phyloP scores from a whole-genome alignment of 2,113 vertebrate species.

The Sphyrna mokarran region DNA sequence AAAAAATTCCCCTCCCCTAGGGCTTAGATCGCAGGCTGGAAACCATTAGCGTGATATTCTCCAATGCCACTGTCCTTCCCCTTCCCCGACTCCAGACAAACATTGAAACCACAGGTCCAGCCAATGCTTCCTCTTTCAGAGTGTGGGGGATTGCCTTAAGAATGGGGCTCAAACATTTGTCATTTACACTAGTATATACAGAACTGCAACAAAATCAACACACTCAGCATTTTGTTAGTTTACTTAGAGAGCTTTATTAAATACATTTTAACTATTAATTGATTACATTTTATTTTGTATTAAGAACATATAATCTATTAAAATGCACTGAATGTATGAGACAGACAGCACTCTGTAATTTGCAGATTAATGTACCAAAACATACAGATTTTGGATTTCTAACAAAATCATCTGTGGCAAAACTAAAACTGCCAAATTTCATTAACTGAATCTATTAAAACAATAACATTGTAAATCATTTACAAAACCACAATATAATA shows the following conservation, averaged over 20 bases:
- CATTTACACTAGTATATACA: too few relatives aligned
- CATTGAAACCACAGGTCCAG: too few relatives aligned
- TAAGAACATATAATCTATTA: neutral
- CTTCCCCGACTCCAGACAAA: too few relatives aligned
- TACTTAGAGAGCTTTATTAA: conserved; percentile 12
- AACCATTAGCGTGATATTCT: too few relatives aligned
- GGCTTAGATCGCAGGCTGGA: too few relatives aligned
- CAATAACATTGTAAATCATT: conserved; percentile 7
- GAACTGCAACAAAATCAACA: neutral
- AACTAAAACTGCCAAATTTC: neutral
- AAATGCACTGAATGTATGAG: neutral
- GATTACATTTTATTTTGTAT: neutral
- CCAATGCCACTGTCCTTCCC: neutral
- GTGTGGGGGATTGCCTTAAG: neutral
- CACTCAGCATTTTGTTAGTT: conserved; percentile 20
- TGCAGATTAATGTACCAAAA: neutral
- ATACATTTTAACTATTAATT: neutral
- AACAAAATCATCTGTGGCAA: conserved; percentile 17
- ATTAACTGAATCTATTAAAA: neutral
- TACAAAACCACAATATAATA: neutral
- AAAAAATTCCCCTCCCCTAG: too few relatives aligned
- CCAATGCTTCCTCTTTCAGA: too few relatives aligned
- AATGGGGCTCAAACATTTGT: too few relatives aligned
- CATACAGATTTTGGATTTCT: neutral
- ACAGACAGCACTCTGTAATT: neutral